Evolutionary conservation across 2,888 invertebrate genomes (phyloP).

Genomic region (Phengaris arion): DNA sequence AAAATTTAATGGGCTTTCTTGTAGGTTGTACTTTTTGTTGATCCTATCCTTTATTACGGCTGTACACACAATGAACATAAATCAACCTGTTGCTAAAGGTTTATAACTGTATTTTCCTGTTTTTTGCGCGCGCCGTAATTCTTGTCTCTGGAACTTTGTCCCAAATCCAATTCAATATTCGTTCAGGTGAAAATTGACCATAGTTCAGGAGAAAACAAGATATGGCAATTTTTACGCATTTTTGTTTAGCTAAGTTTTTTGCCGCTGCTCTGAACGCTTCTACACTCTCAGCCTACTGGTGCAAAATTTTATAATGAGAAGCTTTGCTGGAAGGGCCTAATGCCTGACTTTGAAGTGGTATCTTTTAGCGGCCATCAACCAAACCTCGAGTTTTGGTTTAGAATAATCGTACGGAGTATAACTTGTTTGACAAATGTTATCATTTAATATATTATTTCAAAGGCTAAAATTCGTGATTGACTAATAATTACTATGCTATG

Average conservation of each 20-base stretch:
- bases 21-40: background rate
- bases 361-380: too few species aligned
- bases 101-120: conserved; percentile 29
- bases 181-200: conserved; percentile 17
- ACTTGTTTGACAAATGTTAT: too few species aligned
- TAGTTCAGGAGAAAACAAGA: background rate
- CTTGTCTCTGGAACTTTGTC: conserved; percentile 20
- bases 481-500: too few species aligned
- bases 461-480: too few species aligned
- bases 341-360: too few species aligned
- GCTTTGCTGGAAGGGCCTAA: too few species aligned
- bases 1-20: too few species aligned
- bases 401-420: too few species aligned
- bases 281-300: too few species aligned
- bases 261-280: background rate
- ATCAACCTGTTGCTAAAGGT: conserved; percentile 29
- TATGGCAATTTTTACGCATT: background rate
- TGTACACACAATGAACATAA: conserved; percentile 25
- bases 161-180: conserved; percentile 21
- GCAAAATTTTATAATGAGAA: too few species aligned
- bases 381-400: too few species aligned
- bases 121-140: conserved; percentile 17
- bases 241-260: background rate
- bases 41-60: conserved; percentile 3
- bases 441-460: too few species aligned